Conservation (phyloP, 1,140 invertebrate species). For the Ptiloglossa arizonensis region DNA sequence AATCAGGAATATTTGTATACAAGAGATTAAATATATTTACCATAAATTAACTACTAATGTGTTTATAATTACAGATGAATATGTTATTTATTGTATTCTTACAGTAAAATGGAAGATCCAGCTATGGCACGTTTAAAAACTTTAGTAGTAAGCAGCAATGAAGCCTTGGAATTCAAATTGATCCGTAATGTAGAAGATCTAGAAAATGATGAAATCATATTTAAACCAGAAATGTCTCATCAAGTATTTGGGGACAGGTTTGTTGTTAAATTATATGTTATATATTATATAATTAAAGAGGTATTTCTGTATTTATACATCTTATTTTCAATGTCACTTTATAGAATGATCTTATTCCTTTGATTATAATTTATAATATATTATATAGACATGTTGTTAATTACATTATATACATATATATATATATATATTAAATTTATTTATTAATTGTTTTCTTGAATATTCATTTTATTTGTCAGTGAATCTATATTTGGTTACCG, state of each 20-base stretch:
- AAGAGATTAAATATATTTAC: neutral
- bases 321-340: too few relatives aligned
- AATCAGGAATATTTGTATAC: neutral
- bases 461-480: constrained; percentile 79
- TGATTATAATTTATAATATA: too few relatives aligned
- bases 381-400: too few relatives aligned
- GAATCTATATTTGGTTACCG: constrained; percentile 97
- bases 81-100: constrained; percentile 26
- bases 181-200: constrained; percentile 87
- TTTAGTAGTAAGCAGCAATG: constrained; percentile 87
- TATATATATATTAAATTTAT: constrained; percentile 9
- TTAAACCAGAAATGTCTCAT: constrained; percentile 95
- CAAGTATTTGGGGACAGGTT: constrained; percentile 95
- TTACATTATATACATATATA: neutral
- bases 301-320: neutral
- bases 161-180: constrained; percentile 90
- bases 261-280: constrained; percentile 57
- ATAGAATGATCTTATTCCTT: too few relatives aligned
- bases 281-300: neutral
- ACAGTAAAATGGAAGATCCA: constrained; percentile 75
- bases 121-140: constrained; percentile 83
- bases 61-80: neutral
- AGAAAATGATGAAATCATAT: constrained; percentile 87
- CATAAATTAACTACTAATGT: constrained; percentile 1
- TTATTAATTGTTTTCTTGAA: constrained; percentile 35